These are phyloP conservation scores for Dasyurus viverrinus DNA, from an alignment of 2,113 vertebrate genomes.

Conservation along the genomic window DNA sequence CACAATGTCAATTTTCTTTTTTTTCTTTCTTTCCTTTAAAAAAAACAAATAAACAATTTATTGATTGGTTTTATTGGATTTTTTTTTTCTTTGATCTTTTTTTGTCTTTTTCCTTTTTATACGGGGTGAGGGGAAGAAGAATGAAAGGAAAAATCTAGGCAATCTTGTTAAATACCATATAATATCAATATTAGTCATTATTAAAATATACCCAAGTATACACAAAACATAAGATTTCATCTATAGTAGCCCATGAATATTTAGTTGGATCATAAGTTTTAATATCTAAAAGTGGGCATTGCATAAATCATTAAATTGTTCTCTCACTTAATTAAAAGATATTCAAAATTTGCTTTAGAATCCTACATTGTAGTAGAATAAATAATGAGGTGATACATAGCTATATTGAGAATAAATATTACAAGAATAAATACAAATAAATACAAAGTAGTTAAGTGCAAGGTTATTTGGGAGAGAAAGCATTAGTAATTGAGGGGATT, in stretches of 20 bases:
- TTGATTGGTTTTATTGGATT: not conserved
- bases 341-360: not conserved
- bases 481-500: not conserved
- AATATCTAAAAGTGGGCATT: not conserved
- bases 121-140: not conserved
- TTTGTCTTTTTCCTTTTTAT: not conserved
- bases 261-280: not conserved
- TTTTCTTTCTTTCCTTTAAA: no score
- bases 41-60: not conserved
- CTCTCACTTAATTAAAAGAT: not conserved
- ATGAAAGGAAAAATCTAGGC: not conserved
- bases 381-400: not conserved
- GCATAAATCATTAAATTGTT: not conserved
- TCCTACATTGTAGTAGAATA: not conserved
- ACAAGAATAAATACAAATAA: not conserved
- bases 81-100: not conserved
- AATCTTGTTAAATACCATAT: not conserved
- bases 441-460: not conserved
- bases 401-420: not conserved
- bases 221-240: not conserved
- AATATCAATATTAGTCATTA: not conserved
- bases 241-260: not conserved
- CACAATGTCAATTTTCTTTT: not conserved
- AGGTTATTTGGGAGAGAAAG: not conserved
- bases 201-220: not conserved